Percentiles rank a stretch among this genome's conserved stretches.
Evolutionary conservation across 1,140 invertebrate genomes (phyloP).

Genomic region (Calephelis nemesis): DNA sequence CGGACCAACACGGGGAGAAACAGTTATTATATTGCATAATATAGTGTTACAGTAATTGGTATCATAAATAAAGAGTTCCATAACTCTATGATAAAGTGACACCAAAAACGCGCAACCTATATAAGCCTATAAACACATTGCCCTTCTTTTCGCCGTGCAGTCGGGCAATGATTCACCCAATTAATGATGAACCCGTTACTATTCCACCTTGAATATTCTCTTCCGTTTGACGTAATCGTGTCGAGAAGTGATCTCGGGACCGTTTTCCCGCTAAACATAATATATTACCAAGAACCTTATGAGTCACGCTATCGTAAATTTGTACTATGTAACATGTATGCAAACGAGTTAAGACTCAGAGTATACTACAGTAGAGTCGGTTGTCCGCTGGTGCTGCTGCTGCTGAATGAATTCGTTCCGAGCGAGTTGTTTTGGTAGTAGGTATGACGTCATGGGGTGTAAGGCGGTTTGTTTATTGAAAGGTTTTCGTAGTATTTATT

Average conservation of each 20-base stretch:
- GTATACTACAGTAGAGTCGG: neutral
- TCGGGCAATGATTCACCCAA: neutral
- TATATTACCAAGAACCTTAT: conserved; percentile 12
- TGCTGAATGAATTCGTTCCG: neutral
- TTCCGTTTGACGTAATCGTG: conserved; percentile 7
- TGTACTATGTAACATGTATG: neutral
- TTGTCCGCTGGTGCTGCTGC: neutral
- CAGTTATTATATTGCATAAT: no score
- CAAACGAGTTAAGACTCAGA: neutral
- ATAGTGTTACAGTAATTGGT: no score
- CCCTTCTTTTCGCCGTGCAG: no score
- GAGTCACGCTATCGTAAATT: neutral
- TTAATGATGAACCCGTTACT: neutral
- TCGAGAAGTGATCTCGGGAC: neutral
- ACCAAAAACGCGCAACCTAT: no score
- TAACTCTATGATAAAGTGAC: no score
- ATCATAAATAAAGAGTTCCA: no score
- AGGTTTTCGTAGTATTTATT: no score
- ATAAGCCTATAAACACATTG: no score
- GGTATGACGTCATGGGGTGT: no score
- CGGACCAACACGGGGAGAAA: no score
- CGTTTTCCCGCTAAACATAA: conserved; percentile 13
- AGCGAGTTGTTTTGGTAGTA: neutral
- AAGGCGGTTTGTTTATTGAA: no score
- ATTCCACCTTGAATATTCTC: conserved; percentile 4